Evolutionary conservation across 2,113 vertebrate genomes (phyloP), one percentile per base, ranked within the genome.

Genomic region (Aplodontia rufa): DNA sequence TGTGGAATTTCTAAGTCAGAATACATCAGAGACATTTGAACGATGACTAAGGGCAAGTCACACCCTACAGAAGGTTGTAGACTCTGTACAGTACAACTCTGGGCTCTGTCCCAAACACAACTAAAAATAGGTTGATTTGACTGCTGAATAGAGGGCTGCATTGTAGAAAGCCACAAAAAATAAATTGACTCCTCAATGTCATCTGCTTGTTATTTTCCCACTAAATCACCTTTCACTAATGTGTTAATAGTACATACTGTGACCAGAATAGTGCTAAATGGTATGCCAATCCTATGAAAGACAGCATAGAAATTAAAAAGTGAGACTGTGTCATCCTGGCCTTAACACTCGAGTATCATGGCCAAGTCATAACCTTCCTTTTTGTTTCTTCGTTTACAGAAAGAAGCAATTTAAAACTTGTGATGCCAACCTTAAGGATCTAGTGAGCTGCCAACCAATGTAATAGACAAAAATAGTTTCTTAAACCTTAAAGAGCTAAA

Each of bases 201-300:
- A 96, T 97, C 91, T 83, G 89, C 86, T 91, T 68, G 62, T 83
- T 93, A 93, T 95, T 95, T 97, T 80, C 91, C 92, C 87, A 84
- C 82, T 75, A 64, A 90, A 60, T 90, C 66, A 89, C 95, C 91
- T 83, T 86, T 95, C 82, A 72, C 82, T 91, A 89, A 71, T 87
- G 93, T 62, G 94, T 91, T 93, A 94, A 94, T 16, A 95, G 78
- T 16, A 94, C 74, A 95, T 64, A 72, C 51, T 91, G 76, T 69
- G 91, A 93, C 87, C 88, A 45, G 68, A 71, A 80, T 9, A n/a
- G 74, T 86, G 74, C 26, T 91, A 91, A 85, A 88, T 94, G 75
- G 90, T 95, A 75, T 8, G 53, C 24, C 40, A 45, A 35, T 69
- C 94, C 74, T 60, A 40, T 3, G 74, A 94, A 51, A 26, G 16